A percentile compares a stretch with the other conserved stretches of the same genome.
Evolutionary conservation across 2,797 vertebrate genomes (phyloP).

Genomic region (Rhabdomys pumilio): DNA sequence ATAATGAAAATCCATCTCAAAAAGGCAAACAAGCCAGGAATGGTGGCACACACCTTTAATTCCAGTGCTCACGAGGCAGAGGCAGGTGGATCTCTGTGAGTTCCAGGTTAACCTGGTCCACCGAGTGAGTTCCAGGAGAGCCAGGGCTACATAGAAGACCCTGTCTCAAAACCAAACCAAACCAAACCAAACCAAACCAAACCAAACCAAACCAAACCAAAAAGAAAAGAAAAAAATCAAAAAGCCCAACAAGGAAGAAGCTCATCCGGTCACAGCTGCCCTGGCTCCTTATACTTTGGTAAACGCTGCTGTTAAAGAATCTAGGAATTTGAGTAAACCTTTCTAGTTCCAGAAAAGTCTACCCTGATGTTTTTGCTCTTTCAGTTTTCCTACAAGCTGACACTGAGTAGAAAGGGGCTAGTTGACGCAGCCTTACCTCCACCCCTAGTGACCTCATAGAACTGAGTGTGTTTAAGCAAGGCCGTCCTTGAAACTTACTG

Average conservation of each 20-base stretch:
- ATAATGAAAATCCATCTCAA: background rate
- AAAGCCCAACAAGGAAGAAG: too few relatives aligned
- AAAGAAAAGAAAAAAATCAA: background rate
- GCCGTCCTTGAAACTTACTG: conserved; percentile 72
- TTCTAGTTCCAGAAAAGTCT: background rate
- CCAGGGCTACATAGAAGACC: background rate
- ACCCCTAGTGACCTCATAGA: background rate
- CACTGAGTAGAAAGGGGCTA: background rate
- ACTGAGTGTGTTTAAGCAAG: conserved; percentile 5
- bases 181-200: too few relatives aligned
- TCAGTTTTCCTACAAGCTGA: background rate
- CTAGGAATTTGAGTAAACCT: background rate
- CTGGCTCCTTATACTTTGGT: background rate
- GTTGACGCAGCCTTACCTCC: background rate
- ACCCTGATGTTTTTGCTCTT: conserved; percentile 9
- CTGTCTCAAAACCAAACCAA: background rate
- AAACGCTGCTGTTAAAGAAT: background rate
- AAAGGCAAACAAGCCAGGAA: background rate
- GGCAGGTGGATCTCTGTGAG: background rate
- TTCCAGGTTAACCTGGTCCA: background rate
- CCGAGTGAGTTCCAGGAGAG: background rate
- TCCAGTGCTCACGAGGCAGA: background rate
- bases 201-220: too few relatives aligned
- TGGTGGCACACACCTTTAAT: background rate
- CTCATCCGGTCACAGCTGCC: background rate